phyloP scores from a whole-genome alignment of 64 coral and sea anemone genomes.

The Dendrophyllia cribrosa region DNA sequence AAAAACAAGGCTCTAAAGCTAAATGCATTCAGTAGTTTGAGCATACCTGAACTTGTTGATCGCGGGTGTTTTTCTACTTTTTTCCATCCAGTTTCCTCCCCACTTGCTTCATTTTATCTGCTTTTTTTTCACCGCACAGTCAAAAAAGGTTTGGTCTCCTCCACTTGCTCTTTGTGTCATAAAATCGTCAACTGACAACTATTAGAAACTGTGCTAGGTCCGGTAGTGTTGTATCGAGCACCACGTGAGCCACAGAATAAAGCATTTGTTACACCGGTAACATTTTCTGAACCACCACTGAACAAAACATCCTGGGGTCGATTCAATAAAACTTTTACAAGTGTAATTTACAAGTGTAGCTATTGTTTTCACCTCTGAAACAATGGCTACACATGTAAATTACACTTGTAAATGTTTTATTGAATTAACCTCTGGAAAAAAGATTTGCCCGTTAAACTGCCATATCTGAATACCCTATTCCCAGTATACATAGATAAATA shows the following conservation, averaged over 20 bases:
- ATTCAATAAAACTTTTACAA: no score
- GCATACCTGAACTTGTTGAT: neutral
- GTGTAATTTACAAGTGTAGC: no score
- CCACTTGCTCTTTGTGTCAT: neutral
- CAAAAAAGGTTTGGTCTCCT: neutral
- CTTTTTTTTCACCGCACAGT: neutral
- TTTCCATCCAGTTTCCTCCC: neutral
- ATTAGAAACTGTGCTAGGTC: neutral
- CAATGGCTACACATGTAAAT: no score
- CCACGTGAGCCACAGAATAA: neutral
- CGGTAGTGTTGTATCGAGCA: neutral
- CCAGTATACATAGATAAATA: no score
- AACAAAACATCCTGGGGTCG: slow-evolving; percentile 1
- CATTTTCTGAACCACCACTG: neutral
- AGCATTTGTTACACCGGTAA: neutral
- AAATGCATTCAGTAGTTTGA: neutral
- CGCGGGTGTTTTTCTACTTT: neutral
- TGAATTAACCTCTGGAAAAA: no score
- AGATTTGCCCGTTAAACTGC: neutral
- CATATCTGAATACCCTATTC: no score
- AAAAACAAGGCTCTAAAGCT: neutral
- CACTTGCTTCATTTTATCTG: no score
- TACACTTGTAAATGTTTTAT: no score
- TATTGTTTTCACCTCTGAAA: no score
- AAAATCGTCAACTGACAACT: neutral